Percentiles rank a stretch among this genome's conserved stretches.
Evolutionary conservation across 1,140 invertebrate genomes (phyloP).

Genomic region (Pogonus chalceus): DNA sequence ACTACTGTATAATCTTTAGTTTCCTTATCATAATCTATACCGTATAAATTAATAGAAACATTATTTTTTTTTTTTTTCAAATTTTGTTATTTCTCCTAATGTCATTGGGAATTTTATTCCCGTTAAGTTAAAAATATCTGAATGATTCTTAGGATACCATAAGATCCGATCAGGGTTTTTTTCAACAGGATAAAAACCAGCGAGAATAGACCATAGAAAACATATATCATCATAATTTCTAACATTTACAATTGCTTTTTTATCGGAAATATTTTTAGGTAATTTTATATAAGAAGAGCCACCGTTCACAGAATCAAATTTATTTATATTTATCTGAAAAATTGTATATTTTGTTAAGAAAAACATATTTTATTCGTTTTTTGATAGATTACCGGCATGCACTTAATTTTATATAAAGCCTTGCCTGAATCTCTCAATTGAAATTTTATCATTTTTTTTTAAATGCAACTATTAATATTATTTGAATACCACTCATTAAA

Average conservation of each 20-base stretch:
- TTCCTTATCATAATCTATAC: background rate
- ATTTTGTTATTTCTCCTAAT: background rate
- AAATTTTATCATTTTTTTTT: too few relatives aligned
- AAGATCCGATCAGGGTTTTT: background rate
- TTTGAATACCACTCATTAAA: background rate
- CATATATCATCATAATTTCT: background rate
- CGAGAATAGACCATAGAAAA: too few relatives aligned
- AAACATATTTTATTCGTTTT: background rate
- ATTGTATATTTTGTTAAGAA: background rate
- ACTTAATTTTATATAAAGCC: background rate
- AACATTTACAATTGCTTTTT: background rate
- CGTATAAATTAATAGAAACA: background rate
- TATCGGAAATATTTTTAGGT: background rate
- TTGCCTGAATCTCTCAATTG: background rate
- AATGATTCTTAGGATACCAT: background rate
- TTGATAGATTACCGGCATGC: background rate
- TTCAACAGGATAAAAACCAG: background rate
- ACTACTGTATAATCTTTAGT: too few relatives aligned
- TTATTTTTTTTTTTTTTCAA: too few relatives aligned
- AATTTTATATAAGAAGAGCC: background rate
- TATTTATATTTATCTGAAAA: background rate
- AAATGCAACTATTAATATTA: background rate
- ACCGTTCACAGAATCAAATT: background rate
- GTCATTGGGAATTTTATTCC: background rate
- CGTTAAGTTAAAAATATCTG: background rate